Evolutionary conservation across 2,888 invertebrate species (phyloP).

Genomic region (Trichogramma evanescens): DNA sequence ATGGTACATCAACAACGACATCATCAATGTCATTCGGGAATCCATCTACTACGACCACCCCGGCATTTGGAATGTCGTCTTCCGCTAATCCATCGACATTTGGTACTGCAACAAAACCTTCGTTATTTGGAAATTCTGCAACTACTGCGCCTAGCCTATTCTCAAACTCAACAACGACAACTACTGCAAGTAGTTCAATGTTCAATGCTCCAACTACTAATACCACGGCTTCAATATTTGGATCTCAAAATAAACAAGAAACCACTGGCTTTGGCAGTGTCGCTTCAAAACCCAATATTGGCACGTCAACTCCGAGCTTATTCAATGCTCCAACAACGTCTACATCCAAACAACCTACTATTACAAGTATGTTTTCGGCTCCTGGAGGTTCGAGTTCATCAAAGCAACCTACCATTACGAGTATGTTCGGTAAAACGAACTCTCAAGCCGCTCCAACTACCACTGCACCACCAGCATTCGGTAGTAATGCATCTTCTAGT

Average conservation of each 20-base stretch:
- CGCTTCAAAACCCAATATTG: not conserved
- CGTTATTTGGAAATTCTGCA: conserved; percentile 3
- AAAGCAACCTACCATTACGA: conserved; percentile 3
- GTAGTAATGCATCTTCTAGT: not conserved
- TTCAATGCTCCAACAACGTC: conserved; percentile 3
- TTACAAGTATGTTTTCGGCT: not conserved
- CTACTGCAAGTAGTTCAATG: not conserved
- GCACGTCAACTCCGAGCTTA: conserved; percentile 1
- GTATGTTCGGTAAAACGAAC: conserved; percentile 24
- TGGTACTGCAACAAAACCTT: not conserved
- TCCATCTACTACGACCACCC: not conserved
- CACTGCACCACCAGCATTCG: conserved; percentile 18
- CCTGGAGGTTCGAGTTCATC: not conserved
- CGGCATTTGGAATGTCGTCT: not conserved
- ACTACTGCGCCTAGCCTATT: conserved; percentile 3
- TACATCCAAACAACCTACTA: not conserved
- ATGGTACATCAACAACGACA: conserved; percentile 3
- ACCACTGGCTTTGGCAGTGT: too few species aligned
- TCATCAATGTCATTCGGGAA: not conserved
- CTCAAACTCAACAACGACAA: not conserved
- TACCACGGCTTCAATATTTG: conserved; percentile 1
- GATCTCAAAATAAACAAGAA: not conserved
- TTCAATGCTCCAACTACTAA: conserved; percentile 8
- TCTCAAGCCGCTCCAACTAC: conserved; percentile 9
- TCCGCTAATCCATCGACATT: conserved; percentile 1